These are phyloP conservation scores for Ictidomys tridecemlineatus DNA, from an alignment of 2,113 vertebrate genomes.

Conservation along the genomic window DNA sequence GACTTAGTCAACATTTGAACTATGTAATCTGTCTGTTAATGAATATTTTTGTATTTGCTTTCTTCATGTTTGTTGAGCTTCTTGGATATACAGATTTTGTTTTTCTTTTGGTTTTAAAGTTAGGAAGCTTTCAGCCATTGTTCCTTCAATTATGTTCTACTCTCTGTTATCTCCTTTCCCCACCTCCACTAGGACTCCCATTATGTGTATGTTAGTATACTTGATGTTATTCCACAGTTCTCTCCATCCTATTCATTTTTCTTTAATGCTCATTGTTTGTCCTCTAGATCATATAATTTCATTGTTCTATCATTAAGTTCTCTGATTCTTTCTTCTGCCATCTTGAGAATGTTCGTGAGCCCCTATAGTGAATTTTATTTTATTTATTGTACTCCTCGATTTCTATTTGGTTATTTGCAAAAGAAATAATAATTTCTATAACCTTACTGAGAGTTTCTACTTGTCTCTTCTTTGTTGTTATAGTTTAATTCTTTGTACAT, in stretches of 20 bases:
- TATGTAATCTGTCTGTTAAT: not conserved
- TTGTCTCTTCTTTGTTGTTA: not conserved
- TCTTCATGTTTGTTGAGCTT: not conserved
- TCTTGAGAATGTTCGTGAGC: not conserved
- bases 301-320: not conserved
- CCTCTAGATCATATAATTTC: not conserved
- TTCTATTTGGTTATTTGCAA: not conserved
- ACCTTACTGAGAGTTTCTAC: not conserved
- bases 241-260: not conserved
- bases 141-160: not conserved
- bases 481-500: not conserved
- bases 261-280: not conserved
- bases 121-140: not conserved
- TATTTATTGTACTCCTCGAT: constrained; percentile 1
- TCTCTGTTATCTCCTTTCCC: not conserved
- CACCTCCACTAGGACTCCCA: not conserved
- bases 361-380: not conserved
- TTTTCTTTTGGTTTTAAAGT: not conserved
- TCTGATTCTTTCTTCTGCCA: not conserved
- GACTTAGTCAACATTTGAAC: not conserved
- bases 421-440: not conserved
- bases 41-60: not conserved
- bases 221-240: not conserved
- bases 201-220: not conserved
- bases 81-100: not conserved